Evolutionary conservation across 2,797 vertebrate genomes (phyloP).

Genomic region (Poeciliopsis gracilis): DNA sequence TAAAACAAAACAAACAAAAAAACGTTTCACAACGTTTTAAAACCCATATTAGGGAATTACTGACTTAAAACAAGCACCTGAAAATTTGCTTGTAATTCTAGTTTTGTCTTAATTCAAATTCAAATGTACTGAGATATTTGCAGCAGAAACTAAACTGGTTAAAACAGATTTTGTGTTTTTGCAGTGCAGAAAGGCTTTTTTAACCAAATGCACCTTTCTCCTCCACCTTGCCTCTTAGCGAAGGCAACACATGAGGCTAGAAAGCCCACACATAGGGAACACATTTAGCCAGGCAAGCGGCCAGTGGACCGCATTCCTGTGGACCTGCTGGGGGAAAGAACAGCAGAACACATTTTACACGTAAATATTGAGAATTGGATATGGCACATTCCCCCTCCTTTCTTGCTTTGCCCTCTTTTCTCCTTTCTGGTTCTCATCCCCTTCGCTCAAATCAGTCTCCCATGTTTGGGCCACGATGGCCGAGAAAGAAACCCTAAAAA

Average conservation of each 20-base stretch:
- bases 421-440: conserved; percentile 63
- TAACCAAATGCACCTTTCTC: conserved; percentile 72
- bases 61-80: too few species aligned
- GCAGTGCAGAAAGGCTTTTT: conserved; percentile 24
- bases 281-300: conserved; percentile 75
- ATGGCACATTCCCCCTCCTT: conserved; percentile 69
- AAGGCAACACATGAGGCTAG: conserved; percentile 63
- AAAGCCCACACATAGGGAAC: conserved; percentile 77
- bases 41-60: too few species aligned
- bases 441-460: conserved; percentile 67
- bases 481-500: conserved; percentile 63
- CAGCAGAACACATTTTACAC: conserved; percentile 71
- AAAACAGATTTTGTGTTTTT: too few species aligned
- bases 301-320: conserved; percentile 77
- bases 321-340: conserved; percentile 67
- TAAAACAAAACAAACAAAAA: too few species aligned
- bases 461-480: conserved; percentile 69
- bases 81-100: too few species aligned
- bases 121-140: too few species aligned
- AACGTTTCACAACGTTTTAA: too few species aligned
- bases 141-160: too few species aligned
- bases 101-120: too few species aligned
- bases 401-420: conserved; percentile 45
- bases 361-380: conserved; percentile 78
- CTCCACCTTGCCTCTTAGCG: conserved; percentile 65